These are phyloP conservation scores for Corythoichthys intestinalis DNA, from an alignment of 2,113 vertebrate genomes.

Conservation along the genomic window DNA sequence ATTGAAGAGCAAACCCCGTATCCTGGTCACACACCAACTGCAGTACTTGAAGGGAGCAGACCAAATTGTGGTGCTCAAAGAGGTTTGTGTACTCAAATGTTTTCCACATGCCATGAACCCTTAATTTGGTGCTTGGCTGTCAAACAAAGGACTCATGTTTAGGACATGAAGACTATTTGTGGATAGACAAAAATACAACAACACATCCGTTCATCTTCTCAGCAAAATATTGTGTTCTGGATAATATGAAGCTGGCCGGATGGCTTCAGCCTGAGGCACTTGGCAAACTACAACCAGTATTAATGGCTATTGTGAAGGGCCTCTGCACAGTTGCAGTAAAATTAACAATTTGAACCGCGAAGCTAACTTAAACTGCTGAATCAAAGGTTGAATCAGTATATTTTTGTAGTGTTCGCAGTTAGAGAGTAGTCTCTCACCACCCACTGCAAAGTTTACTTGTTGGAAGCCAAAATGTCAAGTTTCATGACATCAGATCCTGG, in stretches of 20 bases:
- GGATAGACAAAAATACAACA: not conserved
- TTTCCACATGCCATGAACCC: not conserved
- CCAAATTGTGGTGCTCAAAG: slow-evolving; percentile 91
- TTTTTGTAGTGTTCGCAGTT: not conserved
- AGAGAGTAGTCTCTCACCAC: not conserved
- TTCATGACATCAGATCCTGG: not conserved
- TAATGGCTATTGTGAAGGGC: not conserved
- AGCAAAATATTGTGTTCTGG: not conserved
- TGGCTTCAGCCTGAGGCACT: not conserved
- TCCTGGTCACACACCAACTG: slow-evolving; percentile 94
- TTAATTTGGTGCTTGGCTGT: not conserved
- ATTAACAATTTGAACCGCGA: not conserved
- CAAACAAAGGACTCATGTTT: not conserved
- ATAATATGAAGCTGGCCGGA: not conserved
- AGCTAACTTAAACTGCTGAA: not conserved
- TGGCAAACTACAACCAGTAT: not conserved
- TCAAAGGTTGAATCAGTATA: not conserved
- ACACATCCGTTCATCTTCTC: no score
- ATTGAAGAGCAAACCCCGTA: slow-evolving; percentile 81
- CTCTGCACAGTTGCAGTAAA: not conserved
- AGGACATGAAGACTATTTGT: not conserved
- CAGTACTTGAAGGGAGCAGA: slow-evolving; percentile 87
- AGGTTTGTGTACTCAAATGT: slow-evolving; percentile 70
- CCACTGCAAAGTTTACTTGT: not conserved
- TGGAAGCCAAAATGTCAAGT: not conserved